A percentile compares a stretch with the other conserved stretches of the same genome.
Conservation (phyloP, 2,888 invertebrate species). For the Latrodectus elegans region DNA sequence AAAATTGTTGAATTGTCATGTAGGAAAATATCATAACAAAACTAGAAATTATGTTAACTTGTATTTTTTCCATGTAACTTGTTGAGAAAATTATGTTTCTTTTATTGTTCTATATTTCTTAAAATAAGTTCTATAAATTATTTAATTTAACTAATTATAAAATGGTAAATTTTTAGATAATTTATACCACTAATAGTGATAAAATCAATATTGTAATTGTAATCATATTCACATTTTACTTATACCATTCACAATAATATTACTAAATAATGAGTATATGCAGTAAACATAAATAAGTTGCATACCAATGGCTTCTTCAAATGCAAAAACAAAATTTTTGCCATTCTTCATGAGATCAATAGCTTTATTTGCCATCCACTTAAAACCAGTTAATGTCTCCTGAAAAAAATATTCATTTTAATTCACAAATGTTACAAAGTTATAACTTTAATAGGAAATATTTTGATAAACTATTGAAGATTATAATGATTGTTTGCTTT, state of each 20-base stretch:
- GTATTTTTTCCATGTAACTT: too few species aligned
- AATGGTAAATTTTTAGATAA: not conserved
- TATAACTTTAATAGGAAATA: too few species aligned
- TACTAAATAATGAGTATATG: not conserved
- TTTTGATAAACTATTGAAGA: too few species aligned
- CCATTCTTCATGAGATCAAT: conserved; percentile 83
- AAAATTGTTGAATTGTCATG: too few species aligned
- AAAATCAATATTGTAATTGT: not conserved
- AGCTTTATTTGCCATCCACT: conserved; percentile 97
- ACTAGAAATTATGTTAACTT: too few species aligned
- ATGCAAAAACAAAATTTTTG: conserved; percentile 91
- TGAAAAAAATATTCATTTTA: conserved; percentile 67
- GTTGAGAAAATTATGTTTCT: too few species aligned
- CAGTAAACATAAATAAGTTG: not conserved
- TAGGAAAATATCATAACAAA: too few species aligned
- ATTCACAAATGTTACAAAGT: too few species aligned
- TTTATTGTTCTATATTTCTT: not conserved
- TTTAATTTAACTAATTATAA: not conserved
- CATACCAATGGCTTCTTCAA: conserved; percentile 95
- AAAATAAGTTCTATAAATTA: not conserved
- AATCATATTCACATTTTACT: not conserved
- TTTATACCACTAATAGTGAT: not conserved
- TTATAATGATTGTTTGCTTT: too few species aligned
- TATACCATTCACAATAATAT: not conserved
- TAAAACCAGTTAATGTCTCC: conserved; percentile 98